phyloP scores from a whole-genome alignment of 2,113 vertebrate species.

The Hyla sarda region DNA sequence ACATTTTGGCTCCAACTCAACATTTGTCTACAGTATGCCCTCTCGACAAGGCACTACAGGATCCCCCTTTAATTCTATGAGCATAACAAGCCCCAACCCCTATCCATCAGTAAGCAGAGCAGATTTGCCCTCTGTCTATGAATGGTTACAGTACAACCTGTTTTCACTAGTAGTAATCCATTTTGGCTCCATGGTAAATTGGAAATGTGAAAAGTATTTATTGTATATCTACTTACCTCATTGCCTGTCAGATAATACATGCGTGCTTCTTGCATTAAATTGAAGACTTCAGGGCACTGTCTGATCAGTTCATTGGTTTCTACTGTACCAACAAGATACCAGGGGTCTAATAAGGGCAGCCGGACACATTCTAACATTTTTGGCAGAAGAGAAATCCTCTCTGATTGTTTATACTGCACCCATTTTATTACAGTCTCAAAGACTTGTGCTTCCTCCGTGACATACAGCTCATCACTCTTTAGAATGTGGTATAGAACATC shows the following conservation, averaged over 20 bases:
- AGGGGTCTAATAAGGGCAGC: conserved; percentile 88
- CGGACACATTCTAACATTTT: conserved; percentile 81
- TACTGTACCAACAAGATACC: conserved; percentile 92
- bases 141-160: too few species aligned
- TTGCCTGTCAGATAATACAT: conserved; percentile 91
- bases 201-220: neutral
- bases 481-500: conserved; percentile 82
- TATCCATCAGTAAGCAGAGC: too few species aligned
- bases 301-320: conserved; percentile 88
- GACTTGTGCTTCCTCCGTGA: conserved; percentile 87
- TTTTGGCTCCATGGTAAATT: neutral
- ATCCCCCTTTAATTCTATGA: too few species aligned
- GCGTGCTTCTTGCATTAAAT: conserved; percentile 90
- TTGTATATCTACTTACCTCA: conserved; percentile 76
- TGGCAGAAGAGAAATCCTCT: conserved; percentile 78
- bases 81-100: too few species aligned
- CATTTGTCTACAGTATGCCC: too few species aligned
- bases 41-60: too few species aligned
- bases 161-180: neutral
- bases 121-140: too few species aligned
- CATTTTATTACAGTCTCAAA: conserved; percentile 90
- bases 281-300: conserved; percentile 84
- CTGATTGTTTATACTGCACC: conserved; percentile 77
- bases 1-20: too few species aligned
- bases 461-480: conserved; percentile 85